phyloP scores from a whole-genome alignment of 2,888 invertebrate genomes.

The Aphrophora alni region DNA sequence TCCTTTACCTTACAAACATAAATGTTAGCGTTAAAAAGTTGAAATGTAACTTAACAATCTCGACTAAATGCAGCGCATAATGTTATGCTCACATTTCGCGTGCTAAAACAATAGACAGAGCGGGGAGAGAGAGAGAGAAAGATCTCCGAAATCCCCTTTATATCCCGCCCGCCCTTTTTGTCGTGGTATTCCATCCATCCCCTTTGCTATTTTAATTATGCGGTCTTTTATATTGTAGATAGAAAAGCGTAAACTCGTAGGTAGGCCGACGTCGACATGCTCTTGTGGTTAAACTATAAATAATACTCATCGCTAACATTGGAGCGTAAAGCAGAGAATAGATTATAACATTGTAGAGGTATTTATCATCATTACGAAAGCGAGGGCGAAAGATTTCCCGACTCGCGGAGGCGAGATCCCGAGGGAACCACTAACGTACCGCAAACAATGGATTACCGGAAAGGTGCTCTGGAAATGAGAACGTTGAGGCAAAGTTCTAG shows the following conservation, averaged over 20 bases:
- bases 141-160: background rate
- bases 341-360: background rate
- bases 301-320: background rate
- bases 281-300: background rate
- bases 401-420: background rate
- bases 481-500: background rate
- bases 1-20: background rate
- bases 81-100: background rate
- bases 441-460: constrained; percentile 9
- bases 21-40: background rate
- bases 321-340: background rate
- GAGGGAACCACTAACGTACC: background rate
- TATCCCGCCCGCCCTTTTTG: background rate
- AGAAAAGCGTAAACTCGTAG: background rate
- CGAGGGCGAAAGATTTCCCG: background rate
- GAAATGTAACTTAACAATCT: background rate
- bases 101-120: background rate
- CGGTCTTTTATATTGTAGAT: background rate
- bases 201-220: background rate
- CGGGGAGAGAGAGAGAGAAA: background rate
- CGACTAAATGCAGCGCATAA: background rate
- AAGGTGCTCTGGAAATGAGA: constrained; percentile 2
- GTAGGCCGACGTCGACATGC: background rate
- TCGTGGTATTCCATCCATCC: background rate
- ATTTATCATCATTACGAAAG: constrained; percentile 1